Base-by-base conservation (phyloP, 2,888 invertebrate genomes). In the Leptopilina syphax region DNA sequence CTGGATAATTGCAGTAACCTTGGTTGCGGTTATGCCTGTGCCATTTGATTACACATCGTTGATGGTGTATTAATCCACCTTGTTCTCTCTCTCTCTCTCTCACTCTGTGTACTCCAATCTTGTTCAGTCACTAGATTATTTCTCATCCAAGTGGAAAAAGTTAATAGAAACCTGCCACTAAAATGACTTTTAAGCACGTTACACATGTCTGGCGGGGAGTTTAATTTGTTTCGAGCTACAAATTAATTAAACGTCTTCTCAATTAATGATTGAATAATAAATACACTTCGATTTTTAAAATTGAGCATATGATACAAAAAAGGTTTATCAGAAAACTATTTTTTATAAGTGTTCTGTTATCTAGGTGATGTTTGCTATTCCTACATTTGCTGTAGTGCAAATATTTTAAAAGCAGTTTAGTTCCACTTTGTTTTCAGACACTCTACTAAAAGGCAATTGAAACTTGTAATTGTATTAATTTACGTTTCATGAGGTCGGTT, bases 31-130 rank as follows among this genome's bases (percentile, higher is more conserved):
- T 73, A n/a, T 27, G 18, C 73, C 57, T 60, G 34, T 34, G 54
- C 73, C 73, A 34, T 73, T 73, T 73, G 73, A 73, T 73, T 73
- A 73, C 73, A 57, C 57, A 73, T 73, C 57, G 73, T 73, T 57
- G 73, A 34, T 34, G 34, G 34, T 44, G 50, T 57, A 73, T 57
- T 73, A 73, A 73, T 73, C 73, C 73, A 73, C 73, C 73, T 73
- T 73, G 73, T 34, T 73, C 73, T 34, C 3, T 50, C 57, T 73
- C 73, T 34, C 34, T 34, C 34, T 27, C 27, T 2, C 27, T 27
- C 73, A n/a, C 3, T 50, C 57, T 73, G 57, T 57, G 54, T 34
- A 54, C 73, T 73, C 57, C 54, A 57, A 57, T n/a, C 73, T 34
- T 57, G 57, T 18, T 73, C 73, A 70, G 54, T 18, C 34, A n/a